Conservation (phyloP, 2,113 vertebrate species). For the Chloebia gouldiae region DNA sequence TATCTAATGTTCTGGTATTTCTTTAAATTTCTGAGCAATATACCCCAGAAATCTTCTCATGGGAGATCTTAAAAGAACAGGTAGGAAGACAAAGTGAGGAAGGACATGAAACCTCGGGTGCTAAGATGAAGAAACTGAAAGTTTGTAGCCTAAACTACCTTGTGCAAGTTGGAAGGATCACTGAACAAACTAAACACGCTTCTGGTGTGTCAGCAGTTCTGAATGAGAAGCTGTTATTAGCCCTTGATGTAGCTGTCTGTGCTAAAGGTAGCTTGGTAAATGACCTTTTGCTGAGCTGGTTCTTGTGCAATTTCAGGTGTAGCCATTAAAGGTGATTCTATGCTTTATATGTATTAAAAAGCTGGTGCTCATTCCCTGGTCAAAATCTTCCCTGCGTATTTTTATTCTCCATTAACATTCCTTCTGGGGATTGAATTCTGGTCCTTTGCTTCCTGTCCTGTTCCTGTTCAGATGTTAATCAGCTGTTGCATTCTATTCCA, state of each 20-base stretch:
- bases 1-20: not conserved
- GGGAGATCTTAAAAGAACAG: not conserved
- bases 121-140: not conserved
- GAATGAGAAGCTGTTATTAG: not conserved
- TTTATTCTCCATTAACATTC: slow-evolving; percentile 66
- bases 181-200: not conserved
- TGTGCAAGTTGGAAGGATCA: not conserved
- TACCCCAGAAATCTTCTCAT: not conserved
- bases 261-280: not conserved
- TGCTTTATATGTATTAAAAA: not conserved
- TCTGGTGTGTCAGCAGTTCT: not conserved
- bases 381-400: slow-evolving; percentile 43
- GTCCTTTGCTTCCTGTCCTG: slow-evolving; percentile 31
- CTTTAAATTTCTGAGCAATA: not conserved
- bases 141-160: not conserved
- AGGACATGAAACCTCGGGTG: not conserved
- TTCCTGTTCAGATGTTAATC: slow-evolving; percentile 38
- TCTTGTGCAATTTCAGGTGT: not conserved
- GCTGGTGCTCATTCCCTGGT: not conserved
- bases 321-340: not conserved
- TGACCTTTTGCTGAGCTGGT: not conserved
- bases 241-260: not conserved
- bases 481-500: slow-evolving; percentile 40
- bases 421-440: slow-evolving; percentile 8
- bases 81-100: not conserved